phyloP scores from a whole-genome alignment of 2,113 vertebrate species.

The Cyanoramphus novaezelandiae region DNA sequence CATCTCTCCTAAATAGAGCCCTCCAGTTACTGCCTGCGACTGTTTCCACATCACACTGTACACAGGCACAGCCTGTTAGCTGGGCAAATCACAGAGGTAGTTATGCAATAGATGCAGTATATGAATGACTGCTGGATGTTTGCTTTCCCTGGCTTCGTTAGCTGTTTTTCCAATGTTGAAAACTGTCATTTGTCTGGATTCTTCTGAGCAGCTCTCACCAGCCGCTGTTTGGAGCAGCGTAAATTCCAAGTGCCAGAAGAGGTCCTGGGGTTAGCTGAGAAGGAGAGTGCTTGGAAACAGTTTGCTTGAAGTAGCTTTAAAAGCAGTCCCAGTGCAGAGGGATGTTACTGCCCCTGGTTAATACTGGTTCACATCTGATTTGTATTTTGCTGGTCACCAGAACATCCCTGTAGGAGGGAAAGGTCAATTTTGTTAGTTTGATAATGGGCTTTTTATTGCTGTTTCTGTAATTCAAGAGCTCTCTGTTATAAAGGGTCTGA shows the following conservation, averaged over 20 bases:
- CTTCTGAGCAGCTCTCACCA: not conserved
- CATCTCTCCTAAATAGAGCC: not conserved
- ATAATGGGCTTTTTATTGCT: not conserved
- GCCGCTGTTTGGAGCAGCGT: not conserved
- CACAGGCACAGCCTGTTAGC: not conserved
- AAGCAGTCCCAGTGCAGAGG: not conserved
- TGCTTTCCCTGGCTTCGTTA: not conserved
- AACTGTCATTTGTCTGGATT: not conserved
- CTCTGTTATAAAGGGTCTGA: not conserved
- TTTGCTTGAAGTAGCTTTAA: not conserved
- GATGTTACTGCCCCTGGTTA: not conserved
- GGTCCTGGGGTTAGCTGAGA: not conserved
- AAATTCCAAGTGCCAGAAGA: not conserved
- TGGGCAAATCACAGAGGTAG: not conserved
- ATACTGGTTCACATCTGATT: not conserved
- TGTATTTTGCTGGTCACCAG: not conserved
- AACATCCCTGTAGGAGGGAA: not conserved
- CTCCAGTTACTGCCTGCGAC: fast-evolving
- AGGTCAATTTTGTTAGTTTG: not conserved
- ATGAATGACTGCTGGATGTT: not conserved
- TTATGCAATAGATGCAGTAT: not conserved
- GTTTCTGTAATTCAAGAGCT: not conserved
- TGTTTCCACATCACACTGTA: fast-evolving
- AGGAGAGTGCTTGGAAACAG: not conserved
- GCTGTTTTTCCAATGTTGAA: not conserved